phyloP scores from a whole-genome alignment of 2,113 vertebrate genomes.

The Mionectes macconnelli region DNA sequence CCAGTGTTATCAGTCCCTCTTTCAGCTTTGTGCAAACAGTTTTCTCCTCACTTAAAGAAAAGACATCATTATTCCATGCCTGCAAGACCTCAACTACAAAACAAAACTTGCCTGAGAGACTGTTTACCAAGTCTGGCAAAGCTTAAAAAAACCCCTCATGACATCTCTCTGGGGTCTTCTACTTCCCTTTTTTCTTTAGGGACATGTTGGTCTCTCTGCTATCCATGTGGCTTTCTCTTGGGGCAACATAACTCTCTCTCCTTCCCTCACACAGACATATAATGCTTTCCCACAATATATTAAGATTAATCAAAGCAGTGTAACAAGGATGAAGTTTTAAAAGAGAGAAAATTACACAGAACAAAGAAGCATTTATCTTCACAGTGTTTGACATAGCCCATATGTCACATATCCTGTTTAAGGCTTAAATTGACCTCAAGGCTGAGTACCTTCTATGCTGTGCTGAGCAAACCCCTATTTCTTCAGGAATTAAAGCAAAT shows the following conservation, averaged over 20 bases:
- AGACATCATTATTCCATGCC: background rate
- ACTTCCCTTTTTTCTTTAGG: background rate
- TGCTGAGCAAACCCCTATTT: background rate
- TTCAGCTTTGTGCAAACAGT: background rate
- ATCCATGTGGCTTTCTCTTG: background rate
- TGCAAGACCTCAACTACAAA: background rate
- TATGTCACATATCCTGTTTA: constrained; percentile 19
- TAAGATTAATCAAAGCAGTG: constrained; percentile 18
- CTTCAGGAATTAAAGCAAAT: background rate
- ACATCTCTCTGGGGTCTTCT: background rate
- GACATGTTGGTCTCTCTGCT: background rate
- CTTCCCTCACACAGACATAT: background rate
- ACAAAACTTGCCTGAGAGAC: background rate
- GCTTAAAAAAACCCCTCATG: background rate
- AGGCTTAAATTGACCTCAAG: background rate
- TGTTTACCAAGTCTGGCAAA: background rate
- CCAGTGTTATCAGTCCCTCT: background rate
- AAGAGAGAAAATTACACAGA: constrained; percentile 11
- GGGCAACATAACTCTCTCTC: background rate
- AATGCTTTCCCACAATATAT: background rate
- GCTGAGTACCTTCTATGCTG: background rate
- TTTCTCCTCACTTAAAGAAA: background rate
- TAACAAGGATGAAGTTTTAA: constrained; percentile 28
- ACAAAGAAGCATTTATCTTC: constrained; percentile 33
- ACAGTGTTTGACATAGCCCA: constrained; percentile 39